Percentiles rank a stretch among this genome's conserved stretches.
Conservation (phyloP, 2,888 invertebrate genomes). For the Tetramorium bicarinatum region DNA sequence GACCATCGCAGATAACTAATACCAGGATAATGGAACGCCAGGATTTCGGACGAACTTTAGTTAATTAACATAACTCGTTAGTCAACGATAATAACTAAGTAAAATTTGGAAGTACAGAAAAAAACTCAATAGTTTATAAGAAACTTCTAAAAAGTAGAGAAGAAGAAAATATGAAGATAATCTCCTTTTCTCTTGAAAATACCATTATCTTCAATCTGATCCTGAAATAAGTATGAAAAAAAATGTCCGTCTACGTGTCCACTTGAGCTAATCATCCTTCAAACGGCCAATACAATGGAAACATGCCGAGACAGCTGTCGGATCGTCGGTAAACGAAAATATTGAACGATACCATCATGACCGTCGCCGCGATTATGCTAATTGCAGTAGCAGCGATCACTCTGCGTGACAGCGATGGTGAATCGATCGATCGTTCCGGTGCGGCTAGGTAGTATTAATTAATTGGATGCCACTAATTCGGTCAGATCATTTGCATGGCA, state of each 20-base stretch:
- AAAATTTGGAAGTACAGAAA: background rate
- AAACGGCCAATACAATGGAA: conserved; percentile 4
- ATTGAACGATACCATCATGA: conserved; percentile 34
- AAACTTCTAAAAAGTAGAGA: background rate
- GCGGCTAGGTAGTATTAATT: conserved; percentile 66
- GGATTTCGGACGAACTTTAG: conserved; percentile 11
- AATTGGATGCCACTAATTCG: conserved; percentile 74
- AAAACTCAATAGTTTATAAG: background rate
- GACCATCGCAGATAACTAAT: conserved; percentile 34
- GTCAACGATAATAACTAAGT: background rate
- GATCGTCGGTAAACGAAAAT: conserved; percentile 46
- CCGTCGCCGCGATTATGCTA: conserved; percentile 71
- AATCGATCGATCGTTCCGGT: conserved; percentile 69
- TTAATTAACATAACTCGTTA: conserved; percentile 44
- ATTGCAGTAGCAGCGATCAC: conserved; percentile 72
- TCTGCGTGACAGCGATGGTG: conserved; percentile 63
- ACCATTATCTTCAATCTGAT: background rate
- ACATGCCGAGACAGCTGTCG: conserved; percentile 22
- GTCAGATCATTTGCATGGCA: conserved; percentile 70
- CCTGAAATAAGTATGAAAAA: background rate
- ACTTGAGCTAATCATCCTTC: conserved; percentile 2
- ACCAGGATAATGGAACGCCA: conserved; percentile 21
- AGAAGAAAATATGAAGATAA: background rate
- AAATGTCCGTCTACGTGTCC: background rate
- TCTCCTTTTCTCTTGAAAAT: background rate